Base-by-base conservation (phyloP, 2,888 invertebrate genomes). In the Nomada flava region DNA sequence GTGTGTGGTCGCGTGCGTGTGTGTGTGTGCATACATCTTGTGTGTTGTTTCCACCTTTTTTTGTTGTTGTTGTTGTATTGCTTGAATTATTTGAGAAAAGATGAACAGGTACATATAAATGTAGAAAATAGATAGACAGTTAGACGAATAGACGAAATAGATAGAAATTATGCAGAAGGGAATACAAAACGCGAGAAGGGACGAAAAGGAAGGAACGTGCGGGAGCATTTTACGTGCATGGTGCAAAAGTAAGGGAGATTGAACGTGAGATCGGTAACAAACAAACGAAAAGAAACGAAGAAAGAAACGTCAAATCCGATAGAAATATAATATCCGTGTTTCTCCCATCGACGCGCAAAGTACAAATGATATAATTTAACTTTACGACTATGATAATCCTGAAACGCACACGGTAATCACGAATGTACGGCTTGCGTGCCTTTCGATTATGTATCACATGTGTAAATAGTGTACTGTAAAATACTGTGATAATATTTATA, bases 401-500 rank as follows among this genome's bases (percentile, higher is more conserved):
- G 71, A 76, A 68, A 50, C 26, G 75, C 52, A 76, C 20, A 71
- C 82, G 75, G 71, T 83, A 79, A 76, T 85, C 74, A 85, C 78
- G 74, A 85, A 80, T 79, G 78, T 84, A 81, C 87, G 80, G 72
- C 77, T 80, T 67, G 65, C 77, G 82, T 67, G 62, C 68, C 80
- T 65, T 55, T 73, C 78, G 67, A 57, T 82, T 75, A 84, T 86
- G 83, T 88, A 86, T 83, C 73, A 91, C 91, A 90, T 88, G 88
- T 92, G 91, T 92, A 92, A 91, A 92, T 92, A 92, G 83, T 91
- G 90, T 92, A 92, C 89, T 92, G 92, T 92, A 92, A 92, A 92
- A 92, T 92, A 92, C 92, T 92, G 92, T 92, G 92, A 92, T 92
- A 92, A 92, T 92, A 92, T 92, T 92, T 92, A 92, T 92, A 92